Evolutionary conservation across 2,113 vertebrate species (phyloP).

Genomic region (Stegastes partitus): DNA sequence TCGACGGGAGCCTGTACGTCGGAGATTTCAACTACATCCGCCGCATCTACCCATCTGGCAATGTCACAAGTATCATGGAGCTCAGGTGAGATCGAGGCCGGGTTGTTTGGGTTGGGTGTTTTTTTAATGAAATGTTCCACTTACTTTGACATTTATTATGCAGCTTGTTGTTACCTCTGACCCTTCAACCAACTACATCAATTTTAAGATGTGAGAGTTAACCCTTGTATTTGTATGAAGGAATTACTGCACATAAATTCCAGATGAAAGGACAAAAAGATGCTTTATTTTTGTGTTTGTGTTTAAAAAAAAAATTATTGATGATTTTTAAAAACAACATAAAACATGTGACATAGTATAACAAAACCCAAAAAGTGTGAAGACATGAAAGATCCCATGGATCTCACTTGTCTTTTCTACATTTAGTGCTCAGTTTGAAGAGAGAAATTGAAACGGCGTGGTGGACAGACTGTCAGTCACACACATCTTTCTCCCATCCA

Average conservation of each 20-base stretch:
- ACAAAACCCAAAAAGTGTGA: background rate
- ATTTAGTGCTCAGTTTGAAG: background rate
- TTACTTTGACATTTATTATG: background rate
- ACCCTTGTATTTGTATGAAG: background rate
- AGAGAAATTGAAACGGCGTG: conserved; percentile 21
- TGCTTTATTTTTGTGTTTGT: too few relatives aligned
- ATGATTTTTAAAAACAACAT: background rate
- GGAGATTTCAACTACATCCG: conserved; percentile 99
- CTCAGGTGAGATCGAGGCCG: conserved; percentile 87
- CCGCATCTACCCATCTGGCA: conserved; percentile 95
- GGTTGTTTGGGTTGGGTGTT: background rate
- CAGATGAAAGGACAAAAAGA: background rate
- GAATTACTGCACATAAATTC: background rate
- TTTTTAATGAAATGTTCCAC: background rate
- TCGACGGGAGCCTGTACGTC: conserved; percentile 95
- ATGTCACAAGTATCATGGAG: conserved; percentile 97
- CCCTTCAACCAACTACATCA: background rate
- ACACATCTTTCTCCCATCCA: conserved; percentile 50
- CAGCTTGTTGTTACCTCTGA: background rate
- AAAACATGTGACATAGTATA: background rate
- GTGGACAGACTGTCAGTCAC: conserved; percentile 45
- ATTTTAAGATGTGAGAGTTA: conserved; percentile 2
- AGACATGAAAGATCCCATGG: background rate
- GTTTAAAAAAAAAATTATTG: background rate
- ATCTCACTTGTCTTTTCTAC: background rate